A percentile compares a stretch with the other conserved stretches of the same genome.
Evolutionary conservation across 2,888 invertebrate genomes (phyloP).

Genomic region (Brachyptera risi): DNA sequence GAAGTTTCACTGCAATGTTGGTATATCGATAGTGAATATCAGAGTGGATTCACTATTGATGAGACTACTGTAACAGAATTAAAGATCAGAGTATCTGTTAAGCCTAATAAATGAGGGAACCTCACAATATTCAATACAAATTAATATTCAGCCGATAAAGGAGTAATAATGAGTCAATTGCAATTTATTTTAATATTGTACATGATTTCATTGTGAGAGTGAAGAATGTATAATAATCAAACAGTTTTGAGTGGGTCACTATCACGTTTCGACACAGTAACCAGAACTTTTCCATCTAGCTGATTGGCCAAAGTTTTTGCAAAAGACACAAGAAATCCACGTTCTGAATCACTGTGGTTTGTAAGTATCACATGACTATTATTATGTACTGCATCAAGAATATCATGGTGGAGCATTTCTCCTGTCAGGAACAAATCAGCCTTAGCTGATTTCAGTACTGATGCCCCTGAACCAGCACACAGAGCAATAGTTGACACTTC

Average conservation of each 20-base stretch:
- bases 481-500: conserved; percentile 64
- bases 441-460: conserved; percentile 63
- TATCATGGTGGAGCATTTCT: conserved; percentile 94
- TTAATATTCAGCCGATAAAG: no score
- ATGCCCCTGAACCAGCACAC: conserved; percentile 86
- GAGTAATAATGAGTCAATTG: no score
- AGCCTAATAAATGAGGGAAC: no score
- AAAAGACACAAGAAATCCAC: conserved; percentile 73
- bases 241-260: conserved; percentile 72
- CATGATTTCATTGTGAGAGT: no score
- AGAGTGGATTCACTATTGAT: no score
- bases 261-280: conserved; percentile 68
- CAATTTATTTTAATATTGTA: no score
- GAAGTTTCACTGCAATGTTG: no score
- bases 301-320: conserved; percentile 41
- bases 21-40: no score
- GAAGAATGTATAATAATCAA: conserved; percentile 43
- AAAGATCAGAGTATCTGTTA: no score
- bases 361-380: conserved; percentile 79
- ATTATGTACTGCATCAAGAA: conserved; percentile 78
- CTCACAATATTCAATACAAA: no score
- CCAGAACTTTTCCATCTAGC: conserved; percentile 52
- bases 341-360: conserved; percentile 91
- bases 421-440: conserved; percentile 82
- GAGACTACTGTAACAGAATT: no score